Base-by-base conservation (phyloP, 2,113 vertebrate genomes). In the Edolisoma coerulescens region DNA sequence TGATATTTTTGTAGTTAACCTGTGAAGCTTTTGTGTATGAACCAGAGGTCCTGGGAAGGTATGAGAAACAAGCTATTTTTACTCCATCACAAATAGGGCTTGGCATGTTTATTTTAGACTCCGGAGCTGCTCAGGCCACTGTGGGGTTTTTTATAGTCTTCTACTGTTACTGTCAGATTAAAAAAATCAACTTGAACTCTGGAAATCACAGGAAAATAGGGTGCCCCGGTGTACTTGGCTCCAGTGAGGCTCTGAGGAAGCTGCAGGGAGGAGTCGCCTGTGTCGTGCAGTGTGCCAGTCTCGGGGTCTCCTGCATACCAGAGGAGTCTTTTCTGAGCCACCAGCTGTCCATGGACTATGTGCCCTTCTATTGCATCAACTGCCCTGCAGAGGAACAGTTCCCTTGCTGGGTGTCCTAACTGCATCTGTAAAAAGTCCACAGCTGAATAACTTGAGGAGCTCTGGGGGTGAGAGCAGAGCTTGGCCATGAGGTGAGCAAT, bases 51-150 rank as follows among this genome's bases (percentile, higher is more conserved):
- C 93, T 98, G 93, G 94, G 96, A 97, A 97, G 93, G 92, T 91
- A 97, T 94, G 89, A 97, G 94, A 90, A 96, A 84, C 68, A 86
- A 94, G 79, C 97, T 98, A 97, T 98, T 98, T 98, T 98, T 98
- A 97, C 81, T 94, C 71, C 53, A 69, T 95, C 95, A 76, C 94
- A 97, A 97, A 97, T 41, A 97, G 90, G 97, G 89, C 73, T 93
- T 84, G 73, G 30, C 70, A 41, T 96, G 96, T 97, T 97, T 97
- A 97, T 97, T 97, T 97, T 93, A 97, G 90, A 73, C 90, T 90
- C 84, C 0, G 45, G 81, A 71, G 87, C 94, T 82, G 30, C 86
- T 96, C 88, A 73, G 95, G 73, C 94, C 88, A 75, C 49, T 71
- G 56, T 67, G 60, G 93, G 30, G 37, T 35, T 79, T 90, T 97